Evolutionary conservation across 30 jellyfish, hydroid and myxozoan genomes (phyloP).

Genomic region (Aurelia coerulea): DNA sequence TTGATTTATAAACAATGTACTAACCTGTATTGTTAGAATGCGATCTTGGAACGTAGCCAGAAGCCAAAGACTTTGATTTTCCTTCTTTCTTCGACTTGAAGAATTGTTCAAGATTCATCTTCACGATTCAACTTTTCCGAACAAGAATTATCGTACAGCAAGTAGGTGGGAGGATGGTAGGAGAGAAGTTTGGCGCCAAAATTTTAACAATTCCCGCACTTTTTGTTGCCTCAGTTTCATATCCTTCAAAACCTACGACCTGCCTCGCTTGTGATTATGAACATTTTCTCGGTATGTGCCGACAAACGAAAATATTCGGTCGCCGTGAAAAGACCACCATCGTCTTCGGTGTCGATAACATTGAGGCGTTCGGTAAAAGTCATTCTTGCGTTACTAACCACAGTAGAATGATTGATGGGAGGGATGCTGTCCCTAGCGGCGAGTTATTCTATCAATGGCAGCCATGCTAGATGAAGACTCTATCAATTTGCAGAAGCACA

Average conservation of each 20-base stretch:
- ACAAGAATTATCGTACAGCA: not conserved
- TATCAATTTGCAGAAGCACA: no score
- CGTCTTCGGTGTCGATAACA: not conserved
- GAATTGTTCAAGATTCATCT: not conserved
- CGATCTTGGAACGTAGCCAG: not conserved
- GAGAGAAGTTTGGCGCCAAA: not conserved
- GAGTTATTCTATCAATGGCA: not conserved
- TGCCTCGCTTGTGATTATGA: not conserved
- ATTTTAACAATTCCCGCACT: not conserved
- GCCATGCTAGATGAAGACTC: no score
- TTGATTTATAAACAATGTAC: not conserved
- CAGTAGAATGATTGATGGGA: slow-evolving; percentile 13
- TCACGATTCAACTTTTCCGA: not conserved
- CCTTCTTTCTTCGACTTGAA: not conserved
- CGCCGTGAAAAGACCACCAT: not conserved
- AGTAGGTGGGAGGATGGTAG: not conserved
- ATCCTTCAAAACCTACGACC: not conserved
- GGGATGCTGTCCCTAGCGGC: slow-evolving; percentile 24
- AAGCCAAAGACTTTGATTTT: not conserved
- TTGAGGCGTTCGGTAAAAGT: not conserved
- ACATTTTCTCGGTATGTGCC: not conserved
- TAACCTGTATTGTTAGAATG: not conserved
- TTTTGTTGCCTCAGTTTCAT: slow-evolving; percentile 1
- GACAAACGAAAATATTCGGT: not conserved
- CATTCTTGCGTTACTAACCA: not conserved